Evolutionary conservation across 2,888 invertebrate genomes (phyloP).

Genomic region (Zonitis immaculata): DNA sequence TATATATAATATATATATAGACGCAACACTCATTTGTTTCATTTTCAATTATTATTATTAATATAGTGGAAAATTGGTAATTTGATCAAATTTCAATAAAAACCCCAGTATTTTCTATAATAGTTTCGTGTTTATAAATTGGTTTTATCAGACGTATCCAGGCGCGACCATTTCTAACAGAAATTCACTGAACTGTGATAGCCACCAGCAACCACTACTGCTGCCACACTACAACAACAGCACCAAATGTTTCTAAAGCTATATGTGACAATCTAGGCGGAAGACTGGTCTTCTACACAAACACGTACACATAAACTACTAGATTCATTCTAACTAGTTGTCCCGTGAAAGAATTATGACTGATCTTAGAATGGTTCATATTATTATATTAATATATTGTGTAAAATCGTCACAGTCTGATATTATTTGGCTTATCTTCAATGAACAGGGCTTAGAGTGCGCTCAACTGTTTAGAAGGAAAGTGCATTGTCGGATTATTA

Average conservation of each 20-base stretch:
- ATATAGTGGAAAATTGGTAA: conserved; percentile 8
- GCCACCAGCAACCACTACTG: conserved; percentile 2
- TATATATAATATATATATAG: too few relatives aligned
- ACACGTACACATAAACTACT: conserved; percentile 8
- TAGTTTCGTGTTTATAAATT: conserved; percentile 15
- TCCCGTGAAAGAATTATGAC: conserved; percentile 21
- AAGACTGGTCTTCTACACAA: neutral
- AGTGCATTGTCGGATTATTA: neutral
- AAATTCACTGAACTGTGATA: conserved; percentile 13
- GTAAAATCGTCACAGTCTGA: neutral
- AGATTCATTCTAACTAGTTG: conserved; percentile 19
- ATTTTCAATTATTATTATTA: neutral
- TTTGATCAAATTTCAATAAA: conserved; percentile 23
- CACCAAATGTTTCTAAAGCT: neutral
- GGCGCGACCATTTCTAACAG: conserved; percentile 10
- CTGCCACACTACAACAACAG: neutral
- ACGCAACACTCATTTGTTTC: neutral
- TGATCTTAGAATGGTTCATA: conserved; percentile 16
- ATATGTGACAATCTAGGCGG: neutral
- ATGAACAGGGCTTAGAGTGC: neutral
- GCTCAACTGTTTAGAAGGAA: neutral
- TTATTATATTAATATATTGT: neutral
- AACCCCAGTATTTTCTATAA: conserved; percentile 16
- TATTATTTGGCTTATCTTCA: neutral
- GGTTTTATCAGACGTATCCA: conserved; percentile 15